phyloP scores from a whole-genome alignment of 2,113 vertebrate species.

The Callorhinus ursinus region DNA sequence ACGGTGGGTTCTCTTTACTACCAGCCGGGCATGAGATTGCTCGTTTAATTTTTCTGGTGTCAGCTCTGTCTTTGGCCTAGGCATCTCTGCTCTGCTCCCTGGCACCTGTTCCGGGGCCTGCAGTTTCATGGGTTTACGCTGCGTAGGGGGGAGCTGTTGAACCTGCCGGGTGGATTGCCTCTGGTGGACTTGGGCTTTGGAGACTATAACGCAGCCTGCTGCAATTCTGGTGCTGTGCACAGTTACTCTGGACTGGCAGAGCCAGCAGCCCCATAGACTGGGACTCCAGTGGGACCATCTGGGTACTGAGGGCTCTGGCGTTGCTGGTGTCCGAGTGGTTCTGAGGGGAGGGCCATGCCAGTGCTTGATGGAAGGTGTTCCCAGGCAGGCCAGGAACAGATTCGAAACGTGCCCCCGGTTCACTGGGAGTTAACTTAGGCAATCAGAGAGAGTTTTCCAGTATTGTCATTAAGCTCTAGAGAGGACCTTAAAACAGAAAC shows the following conservation, averaged over 20 bases:
- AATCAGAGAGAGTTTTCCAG: not conserved
- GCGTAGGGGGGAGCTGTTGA: not conserved
- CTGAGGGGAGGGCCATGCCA: not conserved
- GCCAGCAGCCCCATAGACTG: too few species aligned
- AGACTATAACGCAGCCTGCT: not conserved
- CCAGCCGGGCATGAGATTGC: accelerated
- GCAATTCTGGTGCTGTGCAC: not conserved
- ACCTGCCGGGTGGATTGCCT: not conserved
- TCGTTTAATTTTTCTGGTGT: accelerated
- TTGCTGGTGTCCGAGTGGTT: not conserved
- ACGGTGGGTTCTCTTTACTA: not conserved
- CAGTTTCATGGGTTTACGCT: not conserved
- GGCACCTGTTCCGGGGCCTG: not conserved
- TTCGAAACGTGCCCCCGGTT: not conserved
- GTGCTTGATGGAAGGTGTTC: not conserved
- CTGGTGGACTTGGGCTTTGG: not conserved
- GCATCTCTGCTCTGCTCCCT: not conserved
- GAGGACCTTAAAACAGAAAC: constrained; percentile 24
- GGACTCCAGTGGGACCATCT: too few species aligned
- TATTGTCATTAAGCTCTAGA: not conserved
- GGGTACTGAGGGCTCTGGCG: not conserved
- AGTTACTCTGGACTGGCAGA: not conserved
- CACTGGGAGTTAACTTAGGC: not conserved
- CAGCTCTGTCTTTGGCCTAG: not conserved
- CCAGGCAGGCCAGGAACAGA: not conserved